These are phyloP conservation scores for Lepidotrigona ventralis DNA, from an alignment of 1,140 invertebrate species.

Conservation along the genomic window DNA sequence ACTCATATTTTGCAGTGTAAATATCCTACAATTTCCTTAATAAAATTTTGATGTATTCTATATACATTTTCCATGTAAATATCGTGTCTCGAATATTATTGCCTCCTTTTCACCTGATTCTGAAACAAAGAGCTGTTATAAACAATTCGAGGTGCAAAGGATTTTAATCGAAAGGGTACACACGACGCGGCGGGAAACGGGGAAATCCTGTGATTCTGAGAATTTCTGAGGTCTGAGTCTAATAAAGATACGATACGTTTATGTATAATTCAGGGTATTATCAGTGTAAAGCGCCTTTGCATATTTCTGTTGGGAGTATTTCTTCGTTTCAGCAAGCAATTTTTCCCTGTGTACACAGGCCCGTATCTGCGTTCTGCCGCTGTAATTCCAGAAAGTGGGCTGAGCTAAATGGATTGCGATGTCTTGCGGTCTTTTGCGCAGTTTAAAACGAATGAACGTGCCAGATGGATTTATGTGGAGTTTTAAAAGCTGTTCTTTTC, in stretches of 20 bases:
- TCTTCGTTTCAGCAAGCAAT: conserved; percentile 36
- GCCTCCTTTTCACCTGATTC: too few relatives aligned
- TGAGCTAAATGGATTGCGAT: conserved; percentile 57
- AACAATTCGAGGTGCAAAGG: neutral
- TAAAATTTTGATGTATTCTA: too few relatives aligned
- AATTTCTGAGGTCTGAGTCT: neutral
- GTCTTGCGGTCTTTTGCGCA: conserved; percentile 46
- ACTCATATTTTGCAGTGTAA: too few relatives aligned
- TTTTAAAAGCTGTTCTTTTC: conserved; percentile 44
- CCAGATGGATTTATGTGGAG: conserved; percentile 54
- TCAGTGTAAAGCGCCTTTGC: conserved; percentile 41
- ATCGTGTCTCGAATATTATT: too few relatives aligned
- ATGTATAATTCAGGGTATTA: neutral
- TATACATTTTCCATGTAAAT: too few relatives aligned
- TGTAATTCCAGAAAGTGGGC: conserved; percentile 56
- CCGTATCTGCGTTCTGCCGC: conserved; percentile 33
- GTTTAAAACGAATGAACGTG: conserved; percentile 58
- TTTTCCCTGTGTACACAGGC: conserved; percentile 40
- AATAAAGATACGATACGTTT: neutral
- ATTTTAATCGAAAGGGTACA: neutral
- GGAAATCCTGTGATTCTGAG: too few relatives aligned
- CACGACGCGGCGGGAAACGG: neutral
- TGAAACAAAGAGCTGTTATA: too few relatives aligned
- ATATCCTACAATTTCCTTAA: too few relatives aligned
- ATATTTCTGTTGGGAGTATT: conserved; percentile 41